Base-by-base conservation (phyloP, 2,888 invertebrate species). In the Idaea biselata region DNA sequence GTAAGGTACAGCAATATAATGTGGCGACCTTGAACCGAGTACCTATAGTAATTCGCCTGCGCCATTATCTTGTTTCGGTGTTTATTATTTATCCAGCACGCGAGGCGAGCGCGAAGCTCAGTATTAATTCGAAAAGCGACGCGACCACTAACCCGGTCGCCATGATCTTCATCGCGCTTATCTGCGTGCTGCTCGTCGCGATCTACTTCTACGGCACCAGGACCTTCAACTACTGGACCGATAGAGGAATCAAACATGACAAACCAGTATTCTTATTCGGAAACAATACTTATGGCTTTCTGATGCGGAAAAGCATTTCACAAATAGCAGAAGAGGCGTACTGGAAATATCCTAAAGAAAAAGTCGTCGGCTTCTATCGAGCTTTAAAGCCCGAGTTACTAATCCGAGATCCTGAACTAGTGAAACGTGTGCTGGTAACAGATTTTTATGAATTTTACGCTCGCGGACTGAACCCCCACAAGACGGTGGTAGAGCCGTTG, bases 331-430 rank as follows among this genome's bases (percentile, higher is more conserved):
- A 58, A 0, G 80, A 83, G 14, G 63, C 69, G 31, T 83, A 83
- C 54, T 74, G 75, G 72, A 80, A 75, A 62, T 82, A 79, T 65
- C 82, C 83, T 0, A 67, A 78, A 0, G 83, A 84, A 58, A 79
- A 73, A 58, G 73, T 80, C 1, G 82, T 84, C 0, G 83, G 83
- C 7, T 77, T 75, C 57, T 82, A 72, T 62, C 71, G 75, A 6
- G 75, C 77, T 0, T 72, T 71, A 4, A 63, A 68, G 0, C 80
- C 80, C 0, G 75, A 77, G 33, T 70, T 84, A 1, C 66, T 85
- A 11, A 73, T 86, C 1, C 69, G 83, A 18, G 85, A 86, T 62
- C 84, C 86, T 2, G 77, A 78, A 11, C 72, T 84, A 2, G 68
- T 80, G 0, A 84, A 82, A 55, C 72, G 74, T 7, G 73, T 86